A percentile compares a stretch with the other conserved stretches of the same genome.
Conservation (phyloP, 2,113 vertebrate species). For the Motacilla tschutschensis region DNA sequence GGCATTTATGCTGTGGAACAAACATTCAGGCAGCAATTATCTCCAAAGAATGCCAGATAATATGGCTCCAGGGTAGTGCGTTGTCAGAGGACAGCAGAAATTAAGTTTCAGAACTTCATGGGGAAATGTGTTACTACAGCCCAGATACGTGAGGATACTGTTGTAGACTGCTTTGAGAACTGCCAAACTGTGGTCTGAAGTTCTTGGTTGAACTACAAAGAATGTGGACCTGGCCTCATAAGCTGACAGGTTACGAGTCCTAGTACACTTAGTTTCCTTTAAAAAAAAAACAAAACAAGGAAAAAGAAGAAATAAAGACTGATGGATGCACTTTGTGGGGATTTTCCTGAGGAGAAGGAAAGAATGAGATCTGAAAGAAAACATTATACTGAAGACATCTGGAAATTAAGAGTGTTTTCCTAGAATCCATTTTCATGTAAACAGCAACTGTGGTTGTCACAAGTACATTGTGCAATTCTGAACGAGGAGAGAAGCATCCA, state of each 20-base stretch:
- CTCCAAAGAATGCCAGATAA: slow-evolving; percentile 3
- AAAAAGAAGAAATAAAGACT: neutral
- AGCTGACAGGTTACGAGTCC: neutral
- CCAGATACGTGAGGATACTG: neutral
- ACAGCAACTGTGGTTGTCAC: neutral
- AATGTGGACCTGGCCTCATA: slow-evolving; percentile 1
- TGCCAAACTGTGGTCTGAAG: slow-evolving; percentile 6
- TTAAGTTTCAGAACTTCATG: neutral
- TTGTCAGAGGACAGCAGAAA: neutral
- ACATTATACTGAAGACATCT: neutral
- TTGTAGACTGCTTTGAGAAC: neutral
- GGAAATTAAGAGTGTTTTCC: slow-evolving; percentile 18
- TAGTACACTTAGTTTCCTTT: neutral
- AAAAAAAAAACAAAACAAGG: neutral
- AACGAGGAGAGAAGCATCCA: neutral
- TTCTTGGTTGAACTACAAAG: slow-evolving; percentile 22
- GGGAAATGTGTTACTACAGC: neutral
- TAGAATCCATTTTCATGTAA: slow-evolving; percentile 14
- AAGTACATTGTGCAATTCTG: neutral
- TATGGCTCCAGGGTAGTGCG: neutral
- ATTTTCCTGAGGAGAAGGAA: neutral
- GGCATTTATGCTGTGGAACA: neutral
- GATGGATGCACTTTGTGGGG: neutral
- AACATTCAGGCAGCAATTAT: neutral
- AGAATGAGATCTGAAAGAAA: neutral